A percentile compares a stretch with the other conserved stretches of the same genome.
Conservation (phyloP, 2,888 invertebrate genomes). For the Catocala fraxini region DNA sequence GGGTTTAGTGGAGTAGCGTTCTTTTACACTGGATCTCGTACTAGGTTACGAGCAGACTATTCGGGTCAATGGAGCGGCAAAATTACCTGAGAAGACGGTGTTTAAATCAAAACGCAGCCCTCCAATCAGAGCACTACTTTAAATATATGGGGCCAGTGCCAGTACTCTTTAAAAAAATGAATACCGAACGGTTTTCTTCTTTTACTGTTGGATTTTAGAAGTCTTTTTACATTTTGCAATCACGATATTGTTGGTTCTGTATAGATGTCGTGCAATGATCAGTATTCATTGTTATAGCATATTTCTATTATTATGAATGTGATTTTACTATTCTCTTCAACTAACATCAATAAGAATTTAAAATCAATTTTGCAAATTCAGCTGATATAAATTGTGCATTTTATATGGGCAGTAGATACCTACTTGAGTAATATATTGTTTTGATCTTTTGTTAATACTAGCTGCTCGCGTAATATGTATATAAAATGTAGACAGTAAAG, state of each 20-base stretch:
- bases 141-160: constrained; percentile 8
- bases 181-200: neutral
- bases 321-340: too few relatives aligned
- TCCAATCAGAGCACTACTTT: constrained; percentile 24
- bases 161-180: constrained; percentile 1
- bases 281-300: constrained; percentile 21
- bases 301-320: constrained; percentile 16
- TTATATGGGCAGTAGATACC: too few relatives aligned
- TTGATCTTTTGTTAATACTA: too few relatives aligned
- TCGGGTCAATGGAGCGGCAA: constrained; percentile 77
- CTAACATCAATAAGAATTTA: too few relatives aligned
- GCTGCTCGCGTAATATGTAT: too few relatives aligned
- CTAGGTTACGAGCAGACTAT: constrained; percentile 73
- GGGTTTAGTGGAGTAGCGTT: constrained; percentile 71
- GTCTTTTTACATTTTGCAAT: constrained; percentile 32
- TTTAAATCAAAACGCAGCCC: constrained; percentile 23
- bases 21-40: constrained; percentile 70
- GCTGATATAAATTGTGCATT: too few relatives aligned
- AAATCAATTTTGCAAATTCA: too few relatives aligned
- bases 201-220: neutral
- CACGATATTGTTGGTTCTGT: constrained; percentile 25
- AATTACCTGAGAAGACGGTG: constrained; percentile 65
- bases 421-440: too few relatives aligned
- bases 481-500: too few relatives aligned
- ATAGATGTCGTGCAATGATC: constrained; percentile 25